phyloP scores from a whole-genome alignment of 2,797 vertebrate species.

The Micrastur ruficollis region DNA sequence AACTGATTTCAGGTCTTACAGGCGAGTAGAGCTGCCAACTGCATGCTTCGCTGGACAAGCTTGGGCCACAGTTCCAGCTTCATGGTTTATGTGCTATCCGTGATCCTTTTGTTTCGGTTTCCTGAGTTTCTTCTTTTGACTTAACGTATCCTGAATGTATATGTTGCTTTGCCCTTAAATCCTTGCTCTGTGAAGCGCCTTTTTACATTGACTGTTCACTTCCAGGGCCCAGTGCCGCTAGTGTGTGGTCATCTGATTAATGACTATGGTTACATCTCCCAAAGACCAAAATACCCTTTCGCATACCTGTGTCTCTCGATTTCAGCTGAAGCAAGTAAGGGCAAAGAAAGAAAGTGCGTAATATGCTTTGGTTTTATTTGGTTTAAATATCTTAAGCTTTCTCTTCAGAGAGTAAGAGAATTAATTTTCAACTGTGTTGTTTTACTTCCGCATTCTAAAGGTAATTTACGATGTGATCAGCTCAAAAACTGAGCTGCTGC shows the following conservation, averaged over 20 bases:
- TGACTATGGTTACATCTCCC: background rate
- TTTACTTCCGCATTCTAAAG: background rate
- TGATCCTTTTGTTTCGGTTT: background rate
- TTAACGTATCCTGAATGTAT: background rate
- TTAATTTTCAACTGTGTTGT: background rate
- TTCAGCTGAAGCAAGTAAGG: background rate
- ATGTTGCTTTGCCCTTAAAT: background rate
- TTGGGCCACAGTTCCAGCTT: background rate
- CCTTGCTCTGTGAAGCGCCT: background rate
- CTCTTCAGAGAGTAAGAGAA: background rate
- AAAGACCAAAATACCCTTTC: background rate
- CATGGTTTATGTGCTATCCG: accelerated
- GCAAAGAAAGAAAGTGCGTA: background rate
- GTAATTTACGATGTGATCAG: background rate
- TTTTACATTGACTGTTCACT: background rate
- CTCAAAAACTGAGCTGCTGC: background rate
- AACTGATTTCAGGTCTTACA: background rate
- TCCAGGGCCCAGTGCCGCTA: background rate
- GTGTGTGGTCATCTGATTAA: background rate
- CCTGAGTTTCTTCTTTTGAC: background rate
- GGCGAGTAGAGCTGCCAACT: background rate
- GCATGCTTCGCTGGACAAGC: background rate
- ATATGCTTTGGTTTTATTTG: background rate
- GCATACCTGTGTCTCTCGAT: background rate
- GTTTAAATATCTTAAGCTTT: background rate